Evolutionary conservation across 2,113 vertebrate species (phyloP).

Genomic region (Pedetes capensis): DNA sequence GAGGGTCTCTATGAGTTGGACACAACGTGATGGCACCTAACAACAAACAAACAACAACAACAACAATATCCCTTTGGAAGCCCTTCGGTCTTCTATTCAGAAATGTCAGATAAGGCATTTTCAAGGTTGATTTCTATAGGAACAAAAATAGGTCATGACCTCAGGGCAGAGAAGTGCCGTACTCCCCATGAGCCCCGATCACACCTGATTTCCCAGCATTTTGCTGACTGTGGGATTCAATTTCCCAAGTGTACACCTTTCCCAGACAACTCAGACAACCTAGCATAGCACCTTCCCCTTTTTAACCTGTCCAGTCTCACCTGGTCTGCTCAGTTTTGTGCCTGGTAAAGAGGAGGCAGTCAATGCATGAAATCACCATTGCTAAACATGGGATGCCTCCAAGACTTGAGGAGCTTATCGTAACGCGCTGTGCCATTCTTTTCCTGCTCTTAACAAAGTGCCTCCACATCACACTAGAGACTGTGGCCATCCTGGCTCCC

Average conservation of each 20-base stretch:
- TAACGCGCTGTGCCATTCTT: background rate
- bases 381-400: rapidly evolving
- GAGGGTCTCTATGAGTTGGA: no score
- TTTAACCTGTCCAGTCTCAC: background rate
- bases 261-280: background rate
- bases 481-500: background rate
- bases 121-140: background rate
- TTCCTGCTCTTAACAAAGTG: background rate
- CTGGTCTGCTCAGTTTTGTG: background rate
- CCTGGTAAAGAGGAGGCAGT: background rate
- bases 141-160: background rate
- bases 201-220: background rate
- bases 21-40: no score
- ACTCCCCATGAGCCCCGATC: background rate
- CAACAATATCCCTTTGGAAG: no score
- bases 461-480: background rate
- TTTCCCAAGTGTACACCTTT: background rate
- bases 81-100: background rate
- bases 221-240: background rate
- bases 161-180: background rate
- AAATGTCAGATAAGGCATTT: background rate
- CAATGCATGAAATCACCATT: rapidly evolving
- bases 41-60: no score
- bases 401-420: rapidly evolving
- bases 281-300: background rate